Conservation (phyloP, 1,140 invertebrate species). For the Venturia canescens region DNA sequence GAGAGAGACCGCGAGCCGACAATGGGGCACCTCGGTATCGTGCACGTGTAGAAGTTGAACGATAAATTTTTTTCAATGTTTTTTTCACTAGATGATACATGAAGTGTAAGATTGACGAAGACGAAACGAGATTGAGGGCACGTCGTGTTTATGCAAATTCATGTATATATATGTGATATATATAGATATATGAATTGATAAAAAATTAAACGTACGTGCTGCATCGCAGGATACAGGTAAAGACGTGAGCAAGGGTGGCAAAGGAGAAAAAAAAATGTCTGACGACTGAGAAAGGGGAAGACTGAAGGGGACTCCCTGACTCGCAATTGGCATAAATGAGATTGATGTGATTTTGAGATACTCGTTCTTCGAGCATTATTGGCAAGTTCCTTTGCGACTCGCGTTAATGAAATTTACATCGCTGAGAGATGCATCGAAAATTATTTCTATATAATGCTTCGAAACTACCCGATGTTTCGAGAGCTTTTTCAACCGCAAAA, state of each 20-base stretch:
- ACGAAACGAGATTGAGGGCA: slow-evolving; percentile 7
- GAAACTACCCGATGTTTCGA: no score
- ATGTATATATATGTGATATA: no score
- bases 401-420: no score
- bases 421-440: no score
- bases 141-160: slow-evolving; percentile 12
- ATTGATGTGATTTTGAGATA: slow-evolving; percentile 77
- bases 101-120: background rate
- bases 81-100: background rate
- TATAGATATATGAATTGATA: no score
- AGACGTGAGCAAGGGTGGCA: slow-evolving; percentile 35
- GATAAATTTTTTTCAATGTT: background rate
- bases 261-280: slow-evolving; percentile 41
- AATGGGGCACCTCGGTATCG: slow-evolving; percentile 11
- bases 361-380: slow-evolving; percentile 52
- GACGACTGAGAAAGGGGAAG: slow-evolving; percentile 14
- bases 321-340: slow-evolving; percentile 77
- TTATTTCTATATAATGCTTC: no score
- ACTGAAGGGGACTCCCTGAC: slow-evolving; percentile 58
- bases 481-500: no score
- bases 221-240: slow-evolving; percentile 16
- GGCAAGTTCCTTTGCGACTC: no score
- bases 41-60: background rate
- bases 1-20: slow-evolving; percentile 10
- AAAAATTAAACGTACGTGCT: background rate